Evolutionary conservation across 2,888 invertebrate genomes (phyloP).

Genomic region (Kuschelorhynchus macadamiae): DNA sequence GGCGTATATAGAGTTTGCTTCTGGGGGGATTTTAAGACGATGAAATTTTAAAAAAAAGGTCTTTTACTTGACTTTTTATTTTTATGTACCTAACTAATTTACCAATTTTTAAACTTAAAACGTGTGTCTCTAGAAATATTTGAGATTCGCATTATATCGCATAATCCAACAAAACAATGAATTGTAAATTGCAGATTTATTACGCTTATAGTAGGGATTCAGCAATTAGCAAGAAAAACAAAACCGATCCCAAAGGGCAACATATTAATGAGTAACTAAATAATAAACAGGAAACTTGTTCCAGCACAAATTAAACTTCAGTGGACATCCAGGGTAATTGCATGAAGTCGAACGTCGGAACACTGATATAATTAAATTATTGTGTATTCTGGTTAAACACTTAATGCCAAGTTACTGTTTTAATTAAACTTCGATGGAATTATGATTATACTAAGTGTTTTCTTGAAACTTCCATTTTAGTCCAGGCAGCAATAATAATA

Average conservation of each 20-base stretch:
- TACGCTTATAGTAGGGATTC: no score
- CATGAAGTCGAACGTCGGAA: slow-evolving; percentile 54
- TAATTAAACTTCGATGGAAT: slow-evolving; percentile 54
- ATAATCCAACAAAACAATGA: no score
- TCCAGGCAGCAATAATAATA: background rate
- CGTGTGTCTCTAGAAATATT: no score
- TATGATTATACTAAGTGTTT: slow-evolving; percentile 49
- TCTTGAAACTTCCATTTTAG: background rate
- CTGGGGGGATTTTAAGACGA: no score
- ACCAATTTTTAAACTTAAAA: no score
- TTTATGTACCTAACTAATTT: no score
- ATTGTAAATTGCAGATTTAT: no score
- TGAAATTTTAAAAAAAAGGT: no score
- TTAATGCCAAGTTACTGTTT: slow-evolving; percentile 55
- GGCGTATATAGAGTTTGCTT: no score
- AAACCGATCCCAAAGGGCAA: background rate
- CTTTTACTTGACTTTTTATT: no score
- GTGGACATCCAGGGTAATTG: slow-evolving; percentile 57
- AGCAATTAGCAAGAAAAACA: background rate
- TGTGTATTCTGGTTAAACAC: slow-evolving; percentile 55
- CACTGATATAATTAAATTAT: slow-evolving; percentile 56
- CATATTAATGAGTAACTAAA: slow-evolving; percentile 41
- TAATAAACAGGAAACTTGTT: slow-evolving; percentile 48
- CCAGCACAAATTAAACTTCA: slow-evolving; percentile 56
- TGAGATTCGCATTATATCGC: no score